Base-by-base conservation (phyloP, 2,113 vertebrate genomes). In the Tricholaema leucomelas region DNA sequence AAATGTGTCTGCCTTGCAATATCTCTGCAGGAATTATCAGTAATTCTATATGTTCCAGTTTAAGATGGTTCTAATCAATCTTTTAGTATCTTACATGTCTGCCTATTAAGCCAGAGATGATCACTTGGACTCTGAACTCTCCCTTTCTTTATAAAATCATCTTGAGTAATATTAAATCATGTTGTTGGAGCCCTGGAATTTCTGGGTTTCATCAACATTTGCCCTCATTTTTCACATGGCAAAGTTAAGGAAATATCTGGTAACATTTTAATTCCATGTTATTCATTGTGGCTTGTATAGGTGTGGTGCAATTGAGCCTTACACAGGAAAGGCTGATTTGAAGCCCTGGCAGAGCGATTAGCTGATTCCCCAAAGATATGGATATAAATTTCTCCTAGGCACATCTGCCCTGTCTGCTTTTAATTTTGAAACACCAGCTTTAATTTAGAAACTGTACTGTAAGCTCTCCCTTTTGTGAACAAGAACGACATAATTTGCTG, bases 381-480 rank as follows among this genome's bases (percentile, higher is more conserved):
- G 83, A 91, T 95, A 96, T 96, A 93, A 88, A 44, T 95, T 96
- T 97, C 95, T 97, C 92, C 90, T 93, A 91, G 92, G 92, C 96
- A 97, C 97, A 97, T 97, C 97, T 98, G 97, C 95, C 97, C 94
- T 95, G 96, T 97, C 98, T 98, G 97, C 95, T 98, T 98, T 97
- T 97, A 97, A 98, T 98, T 98, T 97, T 92, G 91, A 97, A 97
- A 92, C 96, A 97, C 95, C 92, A 95, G 87, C 96, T 98, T 97
- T 97, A 97, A 98, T 97, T 97, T 97, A 97, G 95, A 50, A 69
- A 86, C 88, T 86, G 67, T 96, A 91, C 88, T 96, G 80, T 96
- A 96, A 97, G 94, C 93, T 88, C 90, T 95, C 80, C 75, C 94
- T 97, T 97, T 96, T 96, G 91, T 96, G 97, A 97, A 96, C 96